Evolutionary conservation across 2,888 invertebrate species (phyloP).

Genomic region (Protonemura montana): DNA sequence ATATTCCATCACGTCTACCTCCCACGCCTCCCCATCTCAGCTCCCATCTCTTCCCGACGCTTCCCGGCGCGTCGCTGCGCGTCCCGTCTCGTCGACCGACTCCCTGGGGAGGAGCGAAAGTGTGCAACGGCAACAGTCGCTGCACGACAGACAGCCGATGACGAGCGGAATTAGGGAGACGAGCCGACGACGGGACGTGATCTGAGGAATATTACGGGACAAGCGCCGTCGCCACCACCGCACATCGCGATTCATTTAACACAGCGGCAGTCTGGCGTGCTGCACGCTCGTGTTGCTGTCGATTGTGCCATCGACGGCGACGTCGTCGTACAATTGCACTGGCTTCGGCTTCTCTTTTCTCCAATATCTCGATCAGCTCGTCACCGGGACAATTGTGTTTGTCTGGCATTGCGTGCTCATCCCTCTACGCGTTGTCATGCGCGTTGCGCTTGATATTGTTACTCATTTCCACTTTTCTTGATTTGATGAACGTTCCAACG

Average conservation of each 20-base stretch:
- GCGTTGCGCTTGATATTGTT: background rate
- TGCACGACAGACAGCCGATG: slow-evolving; percentile 1
- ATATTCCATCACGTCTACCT: slow-evolving; percentile 18
- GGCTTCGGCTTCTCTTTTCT: background rate
- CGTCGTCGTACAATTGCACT: background rate
- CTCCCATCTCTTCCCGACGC: background rate
- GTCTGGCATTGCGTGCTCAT: background rate
- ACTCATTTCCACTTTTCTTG: background rate
- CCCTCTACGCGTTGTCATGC: background rate
- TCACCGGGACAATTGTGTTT: background rate
- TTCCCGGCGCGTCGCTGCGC: background rate
- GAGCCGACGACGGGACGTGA: slow-evolving; percentile 30
- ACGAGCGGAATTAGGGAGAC: slow-evolving; percentile 31
- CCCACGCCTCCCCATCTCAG: background rate
- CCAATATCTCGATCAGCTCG: background rate
- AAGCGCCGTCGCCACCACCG: too few relatives aligned
- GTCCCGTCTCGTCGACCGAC: background rate
- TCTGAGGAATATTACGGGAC: slow-evolving; percentile 25
- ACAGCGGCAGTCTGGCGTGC: background rate
- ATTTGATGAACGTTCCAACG: background rate
- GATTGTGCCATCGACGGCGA: background rate
- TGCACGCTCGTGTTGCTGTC: background rate
- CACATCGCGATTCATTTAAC: slow-evolving; percentile 35
- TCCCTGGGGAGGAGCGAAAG: slow-evolving; percentile 21
- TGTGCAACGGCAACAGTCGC: slow-evolving; percentile 7